These are phyloP conservation scores for Zelleria hepariella DNA, from an alignment of 2,888 invertebrate genomes.

Conservation along the genomic window DNA sequence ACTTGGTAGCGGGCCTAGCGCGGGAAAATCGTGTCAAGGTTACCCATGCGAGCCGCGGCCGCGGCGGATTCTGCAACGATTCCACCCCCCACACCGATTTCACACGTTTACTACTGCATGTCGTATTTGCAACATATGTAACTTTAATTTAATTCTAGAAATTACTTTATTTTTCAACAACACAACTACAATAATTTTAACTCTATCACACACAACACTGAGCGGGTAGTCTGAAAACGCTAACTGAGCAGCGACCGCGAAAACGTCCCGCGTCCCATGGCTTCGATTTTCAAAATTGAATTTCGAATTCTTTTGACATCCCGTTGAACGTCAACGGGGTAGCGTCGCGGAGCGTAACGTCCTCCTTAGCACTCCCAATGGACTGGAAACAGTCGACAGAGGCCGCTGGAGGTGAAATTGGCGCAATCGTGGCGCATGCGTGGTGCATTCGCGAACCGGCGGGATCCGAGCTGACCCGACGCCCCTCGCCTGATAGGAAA, in stretches of 20 bases:
- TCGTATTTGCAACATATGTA: background rate
- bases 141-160: background rate
- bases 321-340: constrained; percentile 33
- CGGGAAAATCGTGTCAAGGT: constrained; percentile 70
- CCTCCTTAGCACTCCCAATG: constrained; percentile 39
- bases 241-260: background rate
- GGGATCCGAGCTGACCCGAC: constrained; percentile 56
- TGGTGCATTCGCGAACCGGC: constrained; percentile 49
- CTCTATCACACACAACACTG: background rate
- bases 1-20: constrained; percentile 41
- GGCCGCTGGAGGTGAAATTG: constrained; percentile 65
- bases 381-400: constrained; percentile 58
- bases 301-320: constrained; percentile 55
- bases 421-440: constrained; percentile 69
- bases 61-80: constrained; percentile 35
- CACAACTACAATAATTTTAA: background rate
- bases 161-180: background rate
- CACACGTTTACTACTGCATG: background rate
- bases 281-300: constrained; percentile 43
- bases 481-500: constrained; percentile 63
- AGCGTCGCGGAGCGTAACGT: constrained; percentile 59
- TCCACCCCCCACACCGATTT: constrained; percentile 20
- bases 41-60: constrained; percentile 40
- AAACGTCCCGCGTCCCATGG: background rate
- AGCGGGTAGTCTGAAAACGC: background rate